A percentile compares a stretch with the other conserved stretches of the same genome.
Conservation (phyloP, 2,797 vertebrate genomes). For the Fistularia tabacaria region DNA sequence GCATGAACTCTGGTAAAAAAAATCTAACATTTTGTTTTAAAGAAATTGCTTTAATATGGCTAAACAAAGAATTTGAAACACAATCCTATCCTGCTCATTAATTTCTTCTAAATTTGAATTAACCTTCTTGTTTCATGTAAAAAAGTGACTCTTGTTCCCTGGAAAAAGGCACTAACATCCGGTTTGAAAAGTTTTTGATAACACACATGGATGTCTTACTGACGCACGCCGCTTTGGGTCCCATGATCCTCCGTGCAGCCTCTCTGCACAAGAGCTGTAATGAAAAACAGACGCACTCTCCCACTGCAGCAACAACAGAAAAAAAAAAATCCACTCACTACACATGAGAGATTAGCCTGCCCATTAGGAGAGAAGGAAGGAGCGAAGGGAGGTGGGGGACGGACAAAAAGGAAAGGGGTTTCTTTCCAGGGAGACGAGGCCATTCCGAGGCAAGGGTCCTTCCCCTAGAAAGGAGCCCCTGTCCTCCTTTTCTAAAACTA, state of each 20-base stretch:
- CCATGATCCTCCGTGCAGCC: constrained; percentile 59
- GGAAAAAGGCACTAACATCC: constrained; percentile 18
- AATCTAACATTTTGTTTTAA: not conserved
- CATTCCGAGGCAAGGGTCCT: constrained; percentile 30
- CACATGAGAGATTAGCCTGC: constrained; percentile 66
- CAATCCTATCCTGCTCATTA: constrained; percentile 6
- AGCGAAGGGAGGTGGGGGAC: constrained; percentile 29
- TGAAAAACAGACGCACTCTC: constrained; percentile 67
- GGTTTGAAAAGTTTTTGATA: constrained; percentile 37
- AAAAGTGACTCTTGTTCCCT: constrained; percentile 18
- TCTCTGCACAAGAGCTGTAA: constrained; percentile 55
- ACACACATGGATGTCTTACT: constrained; percentile 22
- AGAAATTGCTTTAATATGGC: too few relatives aligned
- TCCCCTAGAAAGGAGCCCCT: constrained; percentile 24
- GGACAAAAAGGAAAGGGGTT: constrained; percentile 29
- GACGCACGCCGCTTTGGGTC: constrained; percentile 37
- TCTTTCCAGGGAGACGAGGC: constrained; percentile 44
- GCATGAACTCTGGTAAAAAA: not conserved
- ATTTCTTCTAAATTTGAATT: constrained; percentile 11
- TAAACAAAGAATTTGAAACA: too few relatives aligned
- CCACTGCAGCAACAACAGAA: constrained; percentile 61
- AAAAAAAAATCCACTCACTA: constrained; percentile 57
- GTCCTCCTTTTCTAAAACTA: constrained; percentile 26
- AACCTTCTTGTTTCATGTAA: constrained; percentile 14
- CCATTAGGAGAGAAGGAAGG: constrained; percentile 65